Evolutionary conservation across 2,797 vertebrate species (phyloP), one percentile per base, ranked within the genome.

Genomic region (Odontamblyopus rebecca): DNA sequence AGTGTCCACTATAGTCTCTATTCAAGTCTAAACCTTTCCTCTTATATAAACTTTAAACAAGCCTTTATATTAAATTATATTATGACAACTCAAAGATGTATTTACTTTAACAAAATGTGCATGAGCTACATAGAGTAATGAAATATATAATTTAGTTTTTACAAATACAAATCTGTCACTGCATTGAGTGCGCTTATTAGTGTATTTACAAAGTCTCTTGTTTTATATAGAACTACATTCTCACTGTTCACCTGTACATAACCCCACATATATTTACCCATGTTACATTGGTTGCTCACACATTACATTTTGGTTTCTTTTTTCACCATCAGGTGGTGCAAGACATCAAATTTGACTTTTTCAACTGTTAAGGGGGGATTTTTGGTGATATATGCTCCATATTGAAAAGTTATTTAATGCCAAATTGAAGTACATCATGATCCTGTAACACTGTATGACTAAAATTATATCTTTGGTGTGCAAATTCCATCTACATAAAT

Each of bases 161-260:
- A 15, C 76, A 79, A 81, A 72, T 76, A 75, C 71, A 71, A 67
- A 29, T 62, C 67, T 27, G 66, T 74, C 50, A 38, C 57, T 70
- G 26, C 69, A 26, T 71, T 19, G 13, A 83, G 74, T 67, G 29
- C 27, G 64, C 82, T 82, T 87, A 66, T 72, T 61, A 69, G 2
- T 62, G 48, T 76, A 81, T 81, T 78, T 86, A 81, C 71, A 88
- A 3, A 41, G 73, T 74, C 51, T 3, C 48, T 69, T 59, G 53
- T 67, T 57, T 60, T 48, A 9, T 61, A 61, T 51, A 73, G 69
- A 67, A 68, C 73, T 84, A 89, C 84, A 90, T 90, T 87, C 84
- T 77, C 1, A 74, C 60, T 75, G 77, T 74, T 69, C 60, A 69
- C 7, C 53, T 27, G 51, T 75, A 61, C 70, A 74, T 77, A 72